Evolutionary conservation across 1,140 invertebrate genomes (phyloP).

Genomic region (Psix sp.): DNA sequence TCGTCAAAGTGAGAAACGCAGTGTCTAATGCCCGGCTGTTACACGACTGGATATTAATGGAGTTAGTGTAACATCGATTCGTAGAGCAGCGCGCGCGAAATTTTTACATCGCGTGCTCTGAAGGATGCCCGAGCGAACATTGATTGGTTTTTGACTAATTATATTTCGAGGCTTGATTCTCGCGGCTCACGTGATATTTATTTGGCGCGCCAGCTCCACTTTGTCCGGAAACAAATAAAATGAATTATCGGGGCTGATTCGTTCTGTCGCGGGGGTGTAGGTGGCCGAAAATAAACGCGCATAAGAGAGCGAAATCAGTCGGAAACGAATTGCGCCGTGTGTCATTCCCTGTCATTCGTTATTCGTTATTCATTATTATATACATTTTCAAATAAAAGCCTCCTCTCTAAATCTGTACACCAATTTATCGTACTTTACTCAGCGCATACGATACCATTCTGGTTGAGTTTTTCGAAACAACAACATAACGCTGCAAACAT

Average conservation of each 20-base stretch:
- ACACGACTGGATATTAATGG: slow-evolving; percentile 38
- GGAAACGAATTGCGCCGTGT: background rate
- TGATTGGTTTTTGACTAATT: slow-evolving; percentile 56
- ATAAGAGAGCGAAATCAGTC: background rate
- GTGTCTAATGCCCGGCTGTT: slow-evolving; percentile 31
- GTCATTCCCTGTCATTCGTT: too few relatives aligned
- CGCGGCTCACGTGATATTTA: slow-evolving; percentile 53
- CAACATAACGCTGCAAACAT: too few relatives aligned
- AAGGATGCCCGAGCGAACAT: slow-evolving; percentile 37
- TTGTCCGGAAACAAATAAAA: slow-evolving; percentile 26
- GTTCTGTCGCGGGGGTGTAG: background rate
- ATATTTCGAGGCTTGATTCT: slow-evolving; percentile 50
- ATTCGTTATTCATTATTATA: too few relatives aligned
- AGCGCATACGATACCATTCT: too few relatives aligned
- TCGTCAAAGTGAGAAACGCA: slow-evolving; percentile 31
- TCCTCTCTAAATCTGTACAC: too few relatives aligned
- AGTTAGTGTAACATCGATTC: slow-evolving; percentile 49
- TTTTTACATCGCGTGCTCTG: slow-evolving; percentile 54
- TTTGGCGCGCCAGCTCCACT: slow-evolving; percentile 20
- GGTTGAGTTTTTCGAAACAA: too few relatives aligned
- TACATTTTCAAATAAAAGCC: too few relatives aligned
- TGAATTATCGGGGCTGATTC: slow-evolving; percentile 19
- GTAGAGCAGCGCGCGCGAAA: slow-evolving; percentile 11
- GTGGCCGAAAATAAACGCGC: background rate
- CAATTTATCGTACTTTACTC: too few relatives aligned